Conservation (phyloP, 2,797 vertebrate genomes). For the Gobio occitaniae region DNA sequence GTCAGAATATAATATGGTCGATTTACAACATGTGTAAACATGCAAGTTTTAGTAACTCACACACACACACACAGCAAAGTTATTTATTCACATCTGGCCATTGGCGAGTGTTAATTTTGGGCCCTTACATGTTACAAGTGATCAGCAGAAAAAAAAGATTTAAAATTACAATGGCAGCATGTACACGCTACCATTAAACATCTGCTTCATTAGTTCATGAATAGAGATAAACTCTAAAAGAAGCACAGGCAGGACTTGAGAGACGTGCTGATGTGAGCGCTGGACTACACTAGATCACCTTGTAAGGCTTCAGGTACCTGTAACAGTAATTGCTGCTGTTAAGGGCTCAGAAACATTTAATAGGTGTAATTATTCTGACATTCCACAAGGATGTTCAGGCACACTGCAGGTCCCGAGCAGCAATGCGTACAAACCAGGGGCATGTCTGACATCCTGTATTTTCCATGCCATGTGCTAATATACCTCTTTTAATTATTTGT, state of each 20-base stretch:
- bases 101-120: neutral
- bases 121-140: neutral
- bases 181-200: neutral
- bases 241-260: neutral
- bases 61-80: neutral
- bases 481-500: neutral
- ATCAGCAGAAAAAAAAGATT: neutral
- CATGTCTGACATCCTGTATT: slow-evolving; percentile 11
- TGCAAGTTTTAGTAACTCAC: neutral
- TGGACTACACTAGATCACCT: slow-evolving; percentile 28
- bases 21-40: neutral
- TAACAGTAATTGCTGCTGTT: slow-evolving; percentile 45
- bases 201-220: slow-evolving; percentile 15
- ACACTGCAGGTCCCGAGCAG: neutral
- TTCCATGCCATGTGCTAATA: neutral
- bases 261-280: slow-evolving; percentile 8
- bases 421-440: neutral
- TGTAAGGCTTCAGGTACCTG: slow-evolving; percentile 43
- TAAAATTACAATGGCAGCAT: neutral
- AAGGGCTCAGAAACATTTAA: slow-evolving; percentile 42
- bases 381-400: slow-evolving; percentile 34
- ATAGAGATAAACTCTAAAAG: slow-evolving; percentile 1
- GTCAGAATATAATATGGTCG: neutral
- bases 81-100: neutral
- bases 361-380: slow-evolving; percentile 57